Base-by-base conservation (phyloP, 2,113 vertebrate genomes). In the Eclectus roratus region DNA sequence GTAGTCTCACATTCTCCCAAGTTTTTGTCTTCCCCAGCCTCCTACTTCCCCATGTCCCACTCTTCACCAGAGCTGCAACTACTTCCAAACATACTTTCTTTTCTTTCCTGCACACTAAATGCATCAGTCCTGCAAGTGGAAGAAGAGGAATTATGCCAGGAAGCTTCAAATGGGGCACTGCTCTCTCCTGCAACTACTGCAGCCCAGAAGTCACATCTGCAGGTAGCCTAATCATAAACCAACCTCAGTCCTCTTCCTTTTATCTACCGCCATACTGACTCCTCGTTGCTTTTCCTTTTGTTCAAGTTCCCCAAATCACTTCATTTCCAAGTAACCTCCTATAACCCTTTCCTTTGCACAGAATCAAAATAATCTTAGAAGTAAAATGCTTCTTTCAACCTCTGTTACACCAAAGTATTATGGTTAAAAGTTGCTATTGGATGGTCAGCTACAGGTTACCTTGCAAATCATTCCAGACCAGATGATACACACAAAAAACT, bases 1-100 rank as follows among this genome's bases (percentile, higher is more conserved):
- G 39, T 3, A 41, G 33, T 56, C 68, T 76, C 44, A 73, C 1
- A 1, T 46, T 70, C 44, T 68, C 1, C 0, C 31, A 52, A 52
- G 18, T 3, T 76, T 91, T 52, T 72, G 27, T 69, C 35, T 80
- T 88, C 49, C 43, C 28, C 17, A 43, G 39, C 37, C 60, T 78
- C 53, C 37, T 28, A 29, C 14, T 43, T 89, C 25, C 41, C 60
- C 5, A 2, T 11, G 10, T 33, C 65, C 20, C 20, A 31, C 21
- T 82, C 78, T 21, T 65, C n/a, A 28, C 35, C 17, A 76, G 33
- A 56, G 25, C 47, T 56, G 19, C 56, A 81, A 52, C 11, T 19
- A 61, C 33, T 69, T 41, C 53, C 61, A 43, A 74, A 35, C 6
- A 12, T 23, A 61, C 14, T 66, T 73, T 29, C 8, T 74, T 55